A percentile compares a stretch with the other conserved stretches of the same genome.
phyloP scores from a whole-genome alignment of 2,888 invertebrate species.

The Disparrhopalites patrizii region DNA sequence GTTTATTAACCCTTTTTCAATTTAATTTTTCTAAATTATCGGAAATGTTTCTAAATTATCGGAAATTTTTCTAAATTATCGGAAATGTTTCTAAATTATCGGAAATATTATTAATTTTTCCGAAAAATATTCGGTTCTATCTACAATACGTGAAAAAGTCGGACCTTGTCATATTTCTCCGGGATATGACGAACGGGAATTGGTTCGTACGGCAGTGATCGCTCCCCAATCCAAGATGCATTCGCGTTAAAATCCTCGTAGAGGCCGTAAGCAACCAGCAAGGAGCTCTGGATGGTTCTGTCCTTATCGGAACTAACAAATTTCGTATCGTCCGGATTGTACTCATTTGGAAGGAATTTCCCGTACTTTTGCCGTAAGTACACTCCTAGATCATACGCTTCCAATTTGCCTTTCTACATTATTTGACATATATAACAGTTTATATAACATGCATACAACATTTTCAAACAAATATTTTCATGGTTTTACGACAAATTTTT shows the following conservation, averaged over 20 bases:
- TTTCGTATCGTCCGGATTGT: constrained; percentile 52
- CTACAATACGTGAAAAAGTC: no score
- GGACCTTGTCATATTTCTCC: background rate
- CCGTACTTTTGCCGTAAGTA: constrained; percentile 68
- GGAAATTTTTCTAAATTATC: background rate
- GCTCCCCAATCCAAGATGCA: background rate
- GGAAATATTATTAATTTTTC: background rate
- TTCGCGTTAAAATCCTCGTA: background rate
- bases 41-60: no score
- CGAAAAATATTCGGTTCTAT: no score
- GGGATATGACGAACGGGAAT: background rate
- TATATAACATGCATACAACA: background rate
- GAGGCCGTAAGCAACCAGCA: background rate
- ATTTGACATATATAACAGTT: background rate
- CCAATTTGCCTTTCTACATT: constrained; percentile 50
- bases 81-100: background rate
- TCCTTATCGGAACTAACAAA: constrained; percentile 71
- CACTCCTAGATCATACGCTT: constrained; percentile 63
- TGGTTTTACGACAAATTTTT: no score
- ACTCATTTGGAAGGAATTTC: constrained; percentile 51
- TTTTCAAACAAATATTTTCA: constrained; percentile 7
- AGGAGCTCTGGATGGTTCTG: constrained; percentile 79
- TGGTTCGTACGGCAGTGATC: background rate
- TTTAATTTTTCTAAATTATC: no score
- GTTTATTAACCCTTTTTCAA: no score